phyloP scores from a whole-genome alignment of 2,797 vertebrate species.

The Sebastes wilsoni region DNA sequence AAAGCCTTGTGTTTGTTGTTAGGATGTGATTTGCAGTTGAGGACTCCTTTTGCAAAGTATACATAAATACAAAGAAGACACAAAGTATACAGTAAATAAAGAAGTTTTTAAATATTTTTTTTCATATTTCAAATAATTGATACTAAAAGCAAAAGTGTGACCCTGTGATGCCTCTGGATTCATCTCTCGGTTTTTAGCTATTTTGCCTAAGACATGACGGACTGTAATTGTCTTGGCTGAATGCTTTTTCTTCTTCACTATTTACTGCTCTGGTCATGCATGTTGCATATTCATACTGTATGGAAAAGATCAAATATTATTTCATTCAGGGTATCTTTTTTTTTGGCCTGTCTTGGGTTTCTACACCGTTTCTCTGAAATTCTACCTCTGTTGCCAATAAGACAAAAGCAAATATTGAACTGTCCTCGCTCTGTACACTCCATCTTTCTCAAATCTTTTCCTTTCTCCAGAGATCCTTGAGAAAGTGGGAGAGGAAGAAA shows the following conservation, averaged over 20 bases:
- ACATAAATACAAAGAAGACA: background rate
- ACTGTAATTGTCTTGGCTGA: conserved; percentile 16
- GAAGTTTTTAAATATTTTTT: background rate
- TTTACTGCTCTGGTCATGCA: conserved; percentile 31
- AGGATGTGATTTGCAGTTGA: too few species aligned
- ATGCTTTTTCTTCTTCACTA: conserved; percentile 15
- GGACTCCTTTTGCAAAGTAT: background rate
- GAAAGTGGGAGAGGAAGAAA: conserved; percentile 51
- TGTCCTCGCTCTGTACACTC: conserved; percentile 64
- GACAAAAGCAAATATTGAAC: conserved; percentile 73
- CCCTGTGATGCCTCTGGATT: background rate
- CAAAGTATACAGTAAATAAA: background rate
- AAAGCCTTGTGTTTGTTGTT: too few species aligned
- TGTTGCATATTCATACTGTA: conserved; percentile 53
- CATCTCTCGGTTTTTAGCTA: conserved; percentile 31
- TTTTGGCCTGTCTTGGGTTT: conserved; percentile 36
- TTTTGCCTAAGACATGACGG: conserved; percentile 24
- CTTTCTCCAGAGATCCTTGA: conserved; percentile 71
- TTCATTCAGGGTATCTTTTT: conserved; percentile 33
- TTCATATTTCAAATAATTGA: background rate
- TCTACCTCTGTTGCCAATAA: conserved; percentile 59
- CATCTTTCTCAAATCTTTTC: conserved; percentile 63
- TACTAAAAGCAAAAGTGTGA: conserved; percentile 15
- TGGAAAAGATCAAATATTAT: conserved; percentile 68
- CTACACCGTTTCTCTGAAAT: conserved; percentile 43